Conservation (phyloP, 1,140 invertebrate genomes). For the Carposina sasakii region DNA sequence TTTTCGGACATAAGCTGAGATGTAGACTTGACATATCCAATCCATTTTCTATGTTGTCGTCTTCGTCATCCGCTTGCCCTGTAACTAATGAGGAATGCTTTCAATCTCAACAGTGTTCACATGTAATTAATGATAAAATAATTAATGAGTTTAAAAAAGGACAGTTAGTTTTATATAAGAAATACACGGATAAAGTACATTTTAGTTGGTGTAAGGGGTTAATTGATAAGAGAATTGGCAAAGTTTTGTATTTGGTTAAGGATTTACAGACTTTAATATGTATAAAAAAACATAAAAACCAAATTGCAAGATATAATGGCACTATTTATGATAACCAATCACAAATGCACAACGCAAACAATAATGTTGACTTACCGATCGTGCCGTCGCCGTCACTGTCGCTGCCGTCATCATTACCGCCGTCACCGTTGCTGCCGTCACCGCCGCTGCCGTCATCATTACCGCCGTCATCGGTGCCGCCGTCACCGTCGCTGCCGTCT, state of each 20-base stretch:
- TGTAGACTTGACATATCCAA: not conserved
- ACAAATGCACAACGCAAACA: not conserved
- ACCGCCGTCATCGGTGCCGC: not conserved
- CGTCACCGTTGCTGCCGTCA: not conserved
- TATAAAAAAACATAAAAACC: slow-evolving; percentile 7
- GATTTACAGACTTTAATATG: not conserved
- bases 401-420: not conserved
- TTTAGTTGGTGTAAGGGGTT: slow-evolving; percentile 5
- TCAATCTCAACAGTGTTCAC: slow-evolving; percentile 2
- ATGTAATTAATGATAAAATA: not conserved
- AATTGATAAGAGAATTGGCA: slow-evolving; percentile 4
- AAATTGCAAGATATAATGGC: slow-evolving; percentile 1
- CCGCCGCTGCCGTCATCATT: not conserved
- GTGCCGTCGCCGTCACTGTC: not conserved
- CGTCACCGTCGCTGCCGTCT: not conserved
- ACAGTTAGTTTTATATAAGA: slow-evolving; percentile 2
- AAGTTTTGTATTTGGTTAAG: slow-evolving; percentile 4
- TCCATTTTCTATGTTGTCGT: not conserved
- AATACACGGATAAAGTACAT: slow-evolving; percentile 2
- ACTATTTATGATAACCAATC: not conserved
- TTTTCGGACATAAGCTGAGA: not conserved
- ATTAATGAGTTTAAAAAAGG: not conserved
- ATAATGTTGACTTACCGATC: not conserved
- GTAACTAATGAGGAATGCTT: not conserved
- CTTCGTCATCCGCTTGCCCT: not conserved